Base-by-base conservation (phyloP, 2,888 invertebrate genomes). In the Drosophila nigricruria region DNA sequence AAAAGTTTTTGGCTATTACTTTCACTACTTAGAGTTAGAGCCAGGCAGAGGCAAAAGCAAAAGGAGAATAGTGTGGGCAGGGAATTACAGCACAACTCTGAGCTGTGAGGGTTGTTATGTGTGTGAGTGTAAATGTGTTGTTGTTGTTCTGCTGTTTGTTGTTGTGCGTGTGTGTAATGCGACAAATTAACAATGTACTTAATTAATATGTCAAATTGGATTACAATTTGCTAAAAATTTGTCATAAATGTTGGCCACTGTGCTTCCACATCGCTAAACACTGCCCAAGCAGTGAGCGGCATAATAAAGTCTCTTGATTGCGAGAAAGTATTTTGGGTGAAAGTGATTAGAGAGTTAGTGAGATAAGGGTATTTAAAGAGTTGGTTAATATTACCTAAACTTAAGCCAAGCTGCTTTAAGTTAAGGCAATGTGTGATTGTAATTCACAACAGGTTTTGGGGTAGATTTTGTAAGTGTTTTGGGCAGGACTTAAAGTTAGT, bases 131-230 rank as follows among this genome's bases (percentile, higher is more conserved):
- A n/a, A n/a, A n/a, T 18, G 42, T 66, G 57, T 40, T 47, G n/a
- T 3, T 47, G 47, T 27, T 45, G 16, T n/a, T 16, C 42, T 20
- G 47, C 2, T 47, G 10, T n/a, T 42, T n/a, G 25, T n/a, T 27
- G 27, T n/a, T 57, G 71, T 60, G 66, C 42, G 70, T 75, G 71
- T 73, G 69, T 81, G 89, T 88, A 82, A 82, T 80, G 76, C 66
- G 86, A 80, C 86, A 82, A 85, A 85, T 88, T 88, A 85, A 85
- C 84, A 79, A 80, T 89, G 89, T 89, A 73, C 72, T 84, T 87
- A 89, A 86, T 86, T 86, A 87, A 86, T 89, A 81, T 89, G 81
- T 79, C 74, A 77, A 87, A 81, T 86, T 86, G 82, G 77, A 89
- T 84, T 75, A 79, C 87, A 85, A 89, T 88, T 89, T 89, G 84